Base-by-base conservation (phyloP, 2,113 vertebrate species). In the Shinisaurus crocodilurus region DNA sequence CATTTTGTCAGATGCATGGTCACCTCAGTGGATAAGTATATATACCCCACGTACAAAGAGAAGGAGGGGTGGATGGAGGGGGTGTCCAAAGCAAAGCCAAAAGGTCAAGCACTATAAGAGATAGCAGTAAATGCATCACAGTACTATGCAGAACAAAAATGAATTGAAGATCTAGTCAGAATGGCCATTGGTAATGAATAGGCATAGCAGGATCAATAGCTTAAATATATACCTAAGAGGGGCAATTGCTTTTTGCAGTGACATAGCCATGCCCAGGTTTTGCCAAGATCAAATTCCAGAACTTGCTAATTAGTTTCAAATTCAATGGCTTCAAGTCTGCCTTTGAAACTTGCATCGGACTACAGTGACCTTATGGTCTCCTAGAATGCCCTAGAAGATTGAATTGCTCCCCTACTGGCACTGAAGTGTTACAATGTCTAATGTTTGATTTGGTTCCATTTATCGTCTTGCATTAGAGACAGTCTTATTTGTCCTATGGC, bases 1-100 rank as follows among this genome's bases (percentile, higher is more conserved):
- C n/a, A 76, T 29, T 34, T 67, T 13, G 40, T 69, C n/a, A 25
- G 40, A 80, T 69, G 34, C 32, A 88, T 69, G 45, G 43, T n/a
- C 27, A 18, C 34, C 65, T 82, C 48, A 43, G 65, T 72, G 29
- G 65, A 12, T 88, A 88, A 81, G 54, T 72, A 72, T 82, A 74
- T 57, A 89, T 82, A 82, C 67, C 50, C 65, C 37, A 23, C 57
- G 80, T 83, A 74, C 88, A 89, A 82, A 83, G 81, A 83, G 67
- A 89, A 82, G 79, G 77, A 82, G 34, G 27, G 25, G 34, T 85
- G 45, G 15, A 29, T n/a, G 29, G 3, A n/a, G 6, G n/a, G 45
- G 34, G 34, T 54, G 63, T 88, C 67, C 10, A 72, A 57, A 72
- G 29, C 67, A 82, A 75, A 75, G 54, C 37, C 70, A 83, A 84